Conservation (phyloP, 2,113 vertebrate genomes). For the Phalacrocorax pelagicus region DNA sequence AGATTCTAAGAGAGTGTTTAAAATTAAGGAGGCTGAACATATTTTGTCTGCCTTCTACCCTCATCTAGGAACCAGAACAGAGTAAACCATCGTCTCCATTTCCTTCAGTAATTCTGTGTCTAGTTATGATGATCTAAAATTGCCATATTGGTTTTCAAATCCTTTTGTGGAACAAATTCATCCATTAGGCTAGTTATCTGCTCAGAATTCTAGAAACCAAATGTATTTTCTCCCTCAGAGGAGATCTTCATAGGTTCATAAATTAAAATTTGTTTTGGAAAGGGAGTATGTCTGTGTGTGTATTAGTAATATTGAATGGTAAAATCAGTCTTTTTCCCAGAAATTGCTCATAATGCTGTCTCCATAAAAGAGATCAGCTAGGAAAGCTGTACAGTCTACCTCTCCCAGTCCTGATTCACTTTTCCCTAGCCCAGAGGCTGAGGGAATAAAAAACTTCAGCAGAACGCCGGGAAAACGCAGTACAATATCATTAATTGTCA, state of each 20-base stretch:
- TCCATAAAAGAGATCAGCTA: background rate
- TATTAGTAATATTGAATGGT: background rate
- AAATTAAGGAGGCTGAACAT: background rate
- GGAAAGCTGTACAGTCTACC: background rate
- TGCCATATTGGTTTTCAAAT: background rate
- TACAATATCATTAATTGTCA: conserved; percentile 26
- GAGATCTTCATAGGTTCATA: background rate
- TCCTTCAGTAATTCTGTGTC: background rate
- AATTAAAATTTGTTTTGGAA: background rate
- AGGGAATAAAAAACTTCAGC: background rate
- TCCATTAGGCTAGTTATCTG: background rate
- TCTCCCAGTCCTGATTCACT: background rate
- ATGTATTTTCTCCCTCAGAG: background rate
- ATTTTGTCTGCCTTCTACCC: background rate
- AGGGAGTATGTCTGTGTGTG: background rate
- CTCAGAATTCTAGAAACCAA: background rate
- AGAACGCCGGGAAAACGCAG: background rate
- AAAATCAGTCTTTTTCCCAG: background rate
- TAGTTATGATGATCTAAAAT: background rate
- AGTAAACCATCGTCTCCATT: background rate
- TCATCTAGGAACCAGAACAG: background rate
- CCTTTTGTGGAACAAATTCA: background rate
- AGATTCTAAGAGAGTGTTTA: background rate
- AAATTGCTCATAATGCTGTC: background rate
- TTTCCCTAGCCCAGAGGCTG: background rate